Evolutionary conservation across 2,797 vertebrate genomes (phyloP).

Genomic region (Scyliorhinus canicula): DNA sequence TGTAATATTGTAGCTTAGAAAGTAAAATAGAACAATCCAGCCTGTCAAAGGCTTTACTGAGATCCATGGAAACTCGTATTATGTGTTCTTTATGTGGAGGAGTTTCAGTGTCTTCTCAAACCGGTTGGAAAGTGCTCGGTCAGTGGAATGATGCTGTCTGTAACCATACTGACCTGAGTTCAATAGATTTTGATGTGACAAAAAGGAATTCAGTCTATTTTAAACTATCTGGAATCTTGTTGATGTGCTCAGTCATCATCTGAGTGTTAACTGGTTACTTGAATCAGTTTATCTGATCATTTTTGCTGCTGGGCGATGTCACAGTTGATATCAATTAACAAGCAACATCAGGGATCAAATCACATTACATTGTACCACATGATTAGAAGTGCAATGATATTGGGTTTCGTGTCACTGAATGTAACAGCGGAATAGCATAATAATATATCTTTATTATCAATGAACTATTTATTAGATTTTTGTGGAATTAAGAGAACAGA

Average conservation of each 20-base stretch:
- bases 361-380: not conserved
- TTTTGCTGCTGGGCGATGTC: not conserved
- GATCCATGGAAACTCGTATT: not conserved
- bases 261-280: conserved; percentile 15
- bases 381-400: conserved; percentile 18
- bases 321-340: not conserved
- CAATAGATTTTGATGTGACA: not conserved
- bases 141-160: not conserved
- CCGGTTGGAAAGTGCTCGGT: not conserved
- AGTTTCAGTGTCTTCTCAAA: not conserved
- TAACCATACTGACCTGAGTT: not conserved
- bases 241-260: not conserved
- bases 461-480: conserved; percentile 14
- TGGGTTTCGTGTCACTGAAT: conserved; percentile 6
- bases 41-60: not conserved
- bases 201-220: not conserved
- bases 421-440: not conserved
- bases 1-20: not conserved
- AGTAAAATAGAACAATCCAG: not conserved
- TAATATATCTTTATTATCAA: conserved; percentile 24
- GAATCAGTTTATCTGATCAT: not conserved
- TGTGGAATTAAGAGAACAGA: conserved; percentile 1
- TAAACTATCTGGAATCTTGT: not conserved
- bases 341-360: not conserved
- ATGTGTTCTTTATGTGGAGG: not conserved